Conservation (phyloP, 2,888 invertebrate species). For the Lamellibrachia columna region DNA sequence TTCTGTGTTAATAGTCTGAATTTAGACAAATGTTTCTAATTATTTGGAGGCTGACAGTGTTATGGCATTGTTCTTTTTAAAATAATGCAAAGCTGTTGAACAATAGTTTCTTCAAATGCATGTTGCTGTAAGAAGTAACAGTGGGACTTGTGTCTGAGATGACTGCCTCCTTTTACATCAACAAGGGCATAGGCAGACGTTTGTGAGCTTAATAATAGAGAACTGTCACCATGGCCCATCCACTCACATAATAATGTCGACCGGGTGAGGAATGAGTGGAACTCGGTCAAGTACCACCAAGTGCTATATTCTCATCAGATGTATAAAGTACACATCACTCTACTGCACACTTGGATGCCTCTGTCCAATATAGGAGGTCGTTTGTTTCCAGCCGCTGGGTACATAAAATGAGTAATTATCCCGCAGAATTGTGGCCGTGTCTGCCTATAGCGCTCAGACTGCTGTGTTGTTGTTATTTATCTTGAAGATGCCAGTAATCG, state of each 20-base stretch:
- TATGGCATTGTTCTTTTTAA: no score
- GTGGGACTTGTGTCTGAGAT: not conserved
- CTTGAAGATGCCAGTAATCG: not conserved
- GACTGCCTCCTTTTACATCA: not conserved
- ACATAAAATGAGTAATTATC: conserved; percentile 10
- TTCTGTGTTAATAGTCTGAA: no score
- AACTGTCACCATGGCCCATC: not conserved
- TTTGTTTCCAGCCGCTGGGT: not conserved
- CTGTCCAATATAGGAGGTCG: not conserved
- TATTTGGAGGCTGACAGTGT: no score
- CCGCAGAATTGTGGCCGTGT: not conserved
- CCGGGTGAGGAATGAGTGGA: not conserved
- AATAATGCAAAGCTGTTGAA: no score
- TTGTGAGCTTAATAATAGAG: not conserved
- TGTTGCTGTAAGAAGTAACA: not conserved
- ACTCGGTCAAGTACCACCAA: not conserved
- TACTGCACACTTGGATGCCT: not conserved
- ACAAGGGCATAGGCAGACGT: not conserved
- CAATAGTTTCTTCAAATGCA: no score
- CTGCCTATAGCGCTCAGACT: not conserved
- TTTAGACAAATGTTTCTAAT: no score
- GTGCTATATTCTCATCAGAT: not conserved
- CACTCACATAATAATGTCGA: not conserved
- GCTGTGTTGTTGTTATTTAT: not conserved
- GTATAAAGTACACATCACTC: not conserved